Base-by-base conservation (phyloP, 2,797 vertebrate genomes). In the Acropternis orthonyx region DNA sequence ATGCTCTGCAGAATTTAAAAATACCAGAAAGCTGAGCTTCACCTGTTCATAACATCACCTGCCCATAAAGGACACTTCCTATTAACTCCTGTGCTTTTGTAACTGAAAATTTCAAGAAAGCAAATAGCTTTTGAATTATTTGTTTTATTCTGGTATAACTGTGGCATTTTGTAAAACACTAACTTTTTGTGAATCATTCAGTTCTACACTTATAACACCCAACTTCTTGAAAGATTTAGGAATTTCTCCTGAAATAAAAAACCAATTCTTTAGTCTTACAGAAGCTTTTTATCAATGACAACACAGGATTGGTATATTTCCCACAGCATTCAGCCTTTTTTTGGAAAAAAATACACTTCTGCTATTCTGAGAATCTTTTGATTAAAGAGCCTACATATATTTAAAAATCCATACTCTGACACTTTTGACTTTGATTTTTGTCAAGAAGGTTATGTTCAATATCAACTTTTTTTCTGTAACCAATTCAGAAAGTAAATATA, bases 361-460 rank as follows among this genome's bases (percentile, higher is more conserved):
- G 44, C 71, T 97, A 96, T 96, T 97, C 97, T 96, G 48, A 97
- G 94, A 75, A n/a, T 34, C 63, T 89, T 94, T 85, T 95, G 61
- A 77, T 81, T 94, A 86, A 95, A 88, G 37, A 81, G 51, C 74
- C 86, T 85, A 92, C 95, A 85, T 79, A 56, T 68, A 92, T 68
- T 84, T 91, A 79, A 59, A 96, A 97, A 95, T 95, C 95, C 84
- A 85, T 95, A 91, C 39, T 85, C 68, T 82, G 81, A 85, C 78
- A 92, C 72, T 77, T 86, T 21, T 89, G 65, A 67, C 79, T 81
- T 82, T 61, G 46, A 52, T 94, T 56, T 76, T 87, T n/a, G 84
- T 58, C 37, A 71, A 79, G 49, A 85, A 96, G 44, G 67, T 95
- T 93, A 86, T 43, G 14, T 10, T 85, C 72, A 90, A 84, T 51